These are phyloP conservation scores for Drosophila prostipennis DNA, from an alignment of 2,888 invertebrate species.

Conservation along the genomic window DNA sequence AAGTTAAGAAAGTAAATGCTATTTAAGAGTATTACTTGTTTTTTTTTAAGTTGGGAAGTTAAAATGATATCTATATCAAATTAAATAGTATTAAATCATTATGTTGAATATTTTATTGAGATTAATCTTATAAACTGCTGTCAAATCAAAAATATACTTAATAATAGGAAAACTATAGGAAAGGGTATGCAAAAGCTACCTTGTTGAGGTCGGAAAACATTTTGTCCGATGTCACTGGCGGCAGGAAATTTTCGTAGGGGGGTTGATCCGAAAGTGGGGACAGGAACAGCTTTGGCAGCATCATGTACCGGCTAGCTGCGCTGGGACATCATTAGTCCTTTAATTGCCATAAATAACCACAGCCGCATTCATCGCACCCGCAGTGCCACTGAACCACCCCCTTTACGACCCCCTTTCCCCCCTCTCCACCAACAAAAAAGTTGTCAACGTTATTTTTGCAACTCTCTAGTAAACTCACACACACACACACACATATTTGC, in stretches of 20 bases:
- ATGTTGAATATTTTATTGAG: too few relatives aligned
- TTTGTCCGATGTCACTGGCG: slow-evolving; percentile 27
- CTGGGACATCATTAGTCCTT: slow-evolving; percentile 81
- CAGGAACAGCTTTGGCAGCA: slow-evolving; percentile 38
- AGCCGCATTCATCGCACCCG: slow-evolving; percentile 49
- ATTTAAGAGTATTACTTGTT: too few relatives aligned
- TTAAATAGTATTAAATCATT: too few relatives aligned
- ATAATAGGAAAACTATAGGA: neutral
- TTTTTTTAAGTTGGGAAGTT: too few relatives aligned
- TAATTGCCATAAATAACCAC: slow-evolving; percentile 82
- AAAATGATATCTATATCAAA: too few relatives aligned
- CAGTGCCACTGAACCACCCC: slow-evolving; percentile 26
- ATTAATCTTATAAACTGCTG: too few relatives aligned
- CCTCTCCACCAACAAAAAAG: slow-evolving; percentile 54
- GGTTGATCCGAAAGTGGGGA: slow-evolving; percentile 2
- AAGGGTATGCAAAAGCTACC: slow-evolving; percentile 49
- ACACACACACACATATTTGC: slow-evolving; percentile 28
- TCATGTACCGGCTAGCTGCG: slow-evolving; percentile 60
- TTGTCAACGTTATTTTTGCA: slow-evolving; percentile 78
- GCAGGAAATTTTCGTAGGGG: slow-evolving; percentile 1
- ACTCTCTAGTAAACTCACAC: slow-evolving; percentile 49
- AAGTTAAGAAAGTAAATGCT: too few relatives aligned
- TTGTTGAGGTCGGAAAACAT: slow-evolving; percentile 35
- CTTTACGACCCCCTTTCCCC: neutral
- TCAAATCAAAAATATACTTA: neutral